phyloP scores from a whole-genome alignment of 2,888 invertebrate genomes.

The Polydrusus pterygomalis region DNA sequence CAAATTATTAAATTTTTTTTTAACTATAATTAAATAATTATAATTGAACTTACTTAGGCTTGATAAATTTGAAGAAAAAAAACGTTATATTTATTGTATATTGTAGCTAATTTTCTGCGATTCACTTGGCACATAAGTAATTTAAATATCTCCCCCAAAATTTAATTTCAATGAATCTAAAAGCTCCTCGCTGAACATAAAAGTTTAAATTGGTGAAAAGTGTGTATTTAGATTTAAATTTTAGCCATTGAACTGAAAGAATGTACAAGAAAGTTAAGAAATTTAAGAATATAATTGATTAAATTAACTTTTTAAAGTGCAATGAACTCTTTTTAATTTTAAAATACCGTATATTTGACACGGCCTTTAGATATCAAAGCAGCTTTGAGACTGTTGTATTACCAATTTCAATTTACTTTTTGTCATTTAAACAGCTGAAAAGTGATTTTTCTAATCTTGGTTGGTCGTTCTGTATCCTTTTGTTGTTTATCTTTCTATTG shows the following conservation, averaged over 20 bases:
- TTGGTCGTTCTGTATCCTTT: too few species aligned
- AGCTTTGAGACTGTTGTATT: not conserved
- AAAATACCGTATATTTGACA: not conserved
- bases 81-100: not conserved
- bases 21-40: too few species aligned
- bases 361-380: not conserved
- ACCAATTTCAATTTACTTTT: not conserved
- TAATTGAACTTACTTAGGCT: not conserved
- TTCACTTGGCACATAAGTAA: constrained; percentile 8
- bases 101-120: not conserved
- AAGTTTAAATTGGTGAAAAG: constrained; percentile 32
- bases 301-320: constrained; percentile 29
- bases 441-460: too few species aligned
- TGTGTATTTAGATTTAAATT: constrained; percentile 42
- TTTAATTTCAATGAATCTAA: constrained; percentile 35
- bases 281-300: constrained; percentile 18
- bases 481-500: too few species aligned
- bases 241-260: constrained; percentile 21
- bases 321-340: constrained; percentile 4
- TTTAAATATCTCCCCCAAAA: constrained; percentile 30
- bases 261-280: constrained; percentile 1
- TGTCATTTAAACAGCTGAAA: too few species aligned
- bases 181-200: constrained; percentile 15
- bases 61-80: too few species aligned
- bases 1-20: too few species aligned